Conservation (phyloP, 2,797 vertebrate genomes). For the Cercopithecus hamlyni region DNA sequence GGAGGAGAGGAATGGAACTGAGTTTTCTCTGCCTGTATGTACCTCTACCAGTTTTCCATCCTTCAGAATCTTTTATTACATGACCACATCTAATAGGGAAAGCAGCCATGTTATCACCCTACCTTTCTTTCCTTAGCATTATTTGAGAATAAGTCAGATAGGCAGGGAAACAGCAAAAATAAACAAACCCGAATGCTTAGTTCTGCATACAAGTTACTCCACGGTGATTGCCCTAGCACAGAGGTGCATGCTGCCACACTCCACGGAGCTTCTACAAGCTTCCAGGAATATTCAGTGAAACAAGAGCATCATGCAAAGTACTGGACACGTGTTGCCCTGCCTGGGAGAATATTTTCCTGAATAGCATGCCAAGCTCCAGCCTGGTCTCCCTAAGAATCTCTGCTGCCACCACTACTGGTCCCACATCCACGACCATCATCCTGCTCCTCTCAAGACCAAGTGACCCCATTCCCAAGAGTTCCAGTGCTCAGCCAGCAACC, state of each 20-base stretch:
- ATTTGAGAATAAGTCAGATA: neutral
- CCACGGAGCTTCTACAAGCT: neutral
- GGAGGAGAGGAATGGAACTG: neutral
- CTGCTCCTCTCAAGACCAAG: neutral
- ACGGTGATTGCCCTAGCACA: neutral
- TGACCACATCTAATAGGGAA: neutral
- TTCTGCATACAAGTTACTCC: neutral
- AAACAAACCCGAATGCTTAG: neutral
- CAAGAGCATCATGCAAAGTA: neutral
- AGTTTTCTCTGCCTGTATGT: neutral
- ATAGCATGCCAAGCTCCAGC: neutral
- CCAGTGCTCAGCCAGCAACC: neutral
- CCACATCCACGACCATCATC: neutral
- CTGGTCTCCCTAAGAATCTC: neutral
- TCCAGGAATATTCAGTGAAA: neutral
- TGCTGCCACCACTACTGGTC: neutral
- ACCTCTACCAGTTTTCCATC: no score
- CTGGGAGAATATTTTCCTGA: neutral
- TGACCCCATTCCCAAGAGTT: neutral
- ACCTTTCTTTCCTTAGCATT: neutral
- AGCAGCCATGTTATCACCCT: no score
- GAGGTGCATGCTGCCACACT: neutral
- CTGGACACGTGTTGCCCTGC: neutral
- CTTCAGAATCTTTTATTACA: neutral
- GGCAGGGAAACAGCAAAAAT: no score